Percentiles rank a stretch among this genome's conserved stretches.
phyloP scores from a whole-genome alignment of 2,113 vertebrate genomes.

The Ciconia boyciana region DNA sequence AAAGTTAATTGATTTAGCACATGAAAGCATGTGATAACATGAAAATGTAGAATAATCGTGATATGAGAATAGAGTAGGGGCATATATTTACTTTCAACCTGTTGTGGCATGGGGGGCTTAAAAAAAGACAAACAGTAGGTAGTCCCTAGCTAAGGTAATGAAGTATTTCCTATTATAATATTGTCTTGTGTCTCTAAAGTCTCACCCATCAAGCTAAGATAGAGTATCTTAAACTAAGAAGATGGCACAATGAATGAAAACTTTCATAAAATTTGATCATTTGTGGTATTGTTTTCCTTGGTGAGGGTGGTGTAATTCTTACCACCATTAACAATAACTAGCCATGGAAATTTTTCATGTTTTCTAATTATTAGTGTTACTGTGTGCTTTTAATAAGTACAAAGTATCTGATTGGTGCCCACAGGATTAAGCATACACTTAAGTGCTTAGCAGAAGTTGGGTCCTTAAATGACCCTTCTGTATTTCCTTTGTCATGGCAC shows the following conservation, averaged over 20 bases:
- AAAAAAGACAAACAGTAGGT: background rate
- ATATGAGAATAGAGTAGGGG: background rate
- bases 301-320: background rate
- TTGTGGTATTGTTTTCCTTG: background rate
- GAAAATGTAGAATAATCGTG: background rate
- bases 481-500: constrained; percentile 44
- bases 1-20: background rate
- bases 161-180: background rate
- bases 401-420: background rate
- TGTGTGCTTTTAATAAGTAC: background rate
- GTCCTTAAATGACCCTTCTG: constrained; percentile 44
- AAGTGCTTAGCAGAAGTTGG: background rate
- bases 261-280: background rate
- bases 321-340: background rate
- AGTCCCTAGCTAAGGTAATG: background rate
- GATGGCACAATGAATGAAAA: background rate
- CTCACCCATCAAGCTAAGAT: background rate
- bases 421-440: background rate
- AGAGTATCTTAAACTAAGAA: background rate
- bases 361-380: background rate
- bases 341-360: background rate
- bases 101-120: background rate
- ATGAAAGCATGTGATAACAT: background rate
- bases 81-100: background rate
- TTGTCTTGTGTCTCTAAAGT: background rate